Conservation (phyloP, 2,113 vertebrate genomes). For the Okapia johnstoni region DNA sequence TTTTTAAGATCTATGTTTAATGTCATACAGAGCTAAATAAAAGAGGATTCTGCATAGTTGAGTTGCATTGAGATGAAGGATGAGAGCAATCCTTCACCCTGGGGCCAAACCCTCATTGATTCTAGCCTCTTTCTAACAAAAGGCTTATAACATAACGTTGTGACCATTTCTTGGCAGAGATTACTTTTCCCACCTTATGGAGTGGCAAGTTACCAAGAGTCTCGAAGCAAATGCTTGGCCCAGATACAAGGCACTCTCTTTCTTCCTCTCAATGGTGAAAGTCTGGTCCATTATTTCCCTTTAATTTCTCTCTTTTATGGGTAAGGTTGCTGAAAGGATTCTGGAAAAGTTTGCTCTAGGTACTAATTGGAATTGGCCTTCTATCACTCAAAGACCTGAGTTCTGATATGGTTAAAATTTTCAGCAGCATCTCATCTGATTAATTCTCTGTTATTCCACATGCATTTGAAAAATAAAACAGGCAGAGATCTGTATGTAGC, state of each 20-base stretch:
- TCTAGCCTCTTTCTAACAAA: not conserved
- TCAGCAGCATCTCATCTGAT: not conserved
- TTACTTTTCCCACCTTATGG: not conserved
- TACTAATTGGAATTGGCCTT: not conserved
- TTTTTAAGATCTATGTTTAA: constrained; percentile 37
- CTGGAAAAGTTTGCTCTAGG: not conserved
- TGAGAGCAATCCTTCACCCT: not conserved
- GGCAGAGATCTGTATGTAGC: not conserved
- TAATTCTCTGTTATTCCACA: not conserved
- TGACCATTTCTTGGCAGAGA: constrained; percentile 48
- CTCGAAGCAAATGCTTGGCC: constrained; percentile 41
- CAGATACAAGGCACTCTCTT: not conserved
- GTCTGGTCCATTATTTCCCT: not conserved
- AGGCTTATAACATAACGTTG: constrained; percentile 20
- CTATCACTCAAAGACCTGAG: not conserved
- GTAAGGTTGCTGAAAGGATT: not conserved
- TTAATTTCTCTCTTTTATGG: not conserved
- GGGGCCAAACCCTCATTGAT: not conserved
- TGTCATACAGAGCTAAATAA: constrained; percentile 14
- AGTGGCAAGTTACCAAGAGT: constrained; percentile 37
- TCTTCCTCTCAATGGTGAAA: not conserved
- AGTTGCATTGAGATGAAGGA: constrained; percentile 19
- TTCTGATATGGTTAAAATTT: not conserved
- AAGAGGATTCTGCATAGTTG: not conserved
- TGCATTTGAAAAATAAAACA: not conserved